These are phyloP conservation scores for Vultur gryphus DNA, from an alignment of 2,797 vertebrate species.

Conservation along the genomic window DNA sequence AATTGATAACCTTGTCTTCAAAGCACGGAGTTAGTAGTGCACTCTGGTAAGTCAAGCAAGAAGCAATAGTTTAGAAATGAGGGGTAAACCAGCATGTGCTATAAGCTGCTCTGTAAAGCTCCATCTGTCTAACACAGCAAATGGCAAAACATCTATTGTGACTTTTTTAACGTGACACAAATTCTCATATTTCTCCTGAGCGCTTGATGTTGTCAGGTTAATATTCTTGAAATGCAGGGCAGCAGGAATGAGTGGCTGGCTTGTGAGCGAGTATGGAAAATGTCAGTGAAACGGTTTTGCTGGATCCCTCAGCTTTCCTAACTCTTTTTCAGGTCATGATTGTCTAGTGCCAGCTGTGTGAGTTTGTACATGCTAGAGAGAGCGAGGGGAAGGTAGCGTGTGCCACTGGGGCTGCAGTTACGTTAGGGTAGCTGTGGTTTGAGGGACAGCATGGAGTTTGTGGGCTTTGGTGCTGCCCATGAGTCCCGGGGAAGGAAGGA, in stretches of 20 bases:
- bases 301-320: not conserved
- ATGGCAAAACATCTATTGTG: not conserved
- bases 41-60: not conserved
- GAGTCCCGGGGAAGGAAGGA: not conserved
- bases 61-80: not conserved
- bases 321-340: not conserved
- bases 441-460: not conserved
- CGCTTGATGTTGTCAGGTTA: not conserved
- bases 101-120: not conserved
- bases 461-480: not conserved
- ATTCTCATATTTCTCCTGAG: not conserved
- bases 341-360: not conserved
- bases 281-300: not conserved
- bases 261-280: not conserved
- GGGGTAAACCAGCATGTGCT: not conserved
- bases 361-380: not conserved
- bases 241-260: not conserved
- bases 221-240: not conserved
- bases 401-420: not conserved
- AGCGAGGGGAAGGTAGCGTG: too few species aligned
- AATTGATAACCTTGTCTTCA: not conserved
- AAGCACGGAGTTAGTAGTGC: not conserved
- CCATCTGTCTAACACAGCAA: not conserved
- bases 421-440: fast-evolving
- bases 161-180: not conserved